Percentiles rank a stretch among this genome's conserved stretches.
Evolutionary conservation across 2,888 invertebrate genomes (phyloP).

Genomic region (Melanophora roralis): DNA sequence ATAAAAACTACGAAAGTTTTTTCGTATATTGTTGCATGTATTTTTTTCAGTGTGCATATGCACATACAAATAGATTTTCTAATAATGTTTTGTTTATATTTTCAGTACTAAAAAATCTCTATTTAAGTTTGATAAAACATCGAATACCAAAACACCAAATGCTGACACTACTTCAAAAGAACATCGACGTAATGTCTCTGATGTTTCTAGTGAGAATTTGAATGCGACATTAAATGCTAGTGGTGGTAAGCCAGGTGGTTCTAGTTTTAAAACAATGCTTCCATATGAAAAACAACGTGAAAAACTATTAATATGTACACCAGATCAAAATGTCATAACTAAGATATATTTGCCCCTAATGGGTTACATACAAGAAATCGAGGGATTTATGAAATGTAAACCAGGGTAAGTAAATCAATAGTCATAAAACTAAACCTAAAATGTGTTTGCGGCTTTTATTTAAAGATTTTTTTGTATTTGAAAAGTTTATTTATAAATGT

Average conservation of each 20-base stretch:
- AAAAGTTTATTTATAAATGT: no score
- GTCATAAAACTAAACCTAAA: no score
- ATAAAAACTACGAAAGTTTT: no score
- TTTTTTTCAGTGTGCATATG: not conserved
- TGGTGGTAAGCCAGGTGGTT: conserved; percentile 61
- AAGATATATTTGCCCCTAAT: conserved; percentile 89
- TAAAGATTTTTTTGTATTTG: no score
- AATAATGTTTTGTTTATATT: not conserved
- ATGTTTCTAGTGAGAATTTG: conserved; percentile 74
- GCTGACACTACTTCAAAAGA: conserved; percentile 67
- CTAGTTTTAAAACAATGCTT: conserved; percentile 54
- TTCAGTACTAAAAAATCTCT: conserved; percentile 80
- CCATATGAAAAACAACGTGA: conserved; percentile 75
- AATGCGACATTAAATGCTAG: conserved; percentile 59
- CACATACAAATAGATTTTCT: not conserved
- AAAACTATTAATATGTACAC: conserved; percentile 85
- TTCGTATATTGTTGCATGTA: no score
- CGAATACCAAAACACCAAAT: conserved; percentile 50
- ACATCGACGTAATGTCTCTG: conserved; percentile 76
- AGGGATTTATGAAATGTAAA: conserved; percentile 81
- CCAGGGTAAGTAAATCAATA: conserved; percentile 77
- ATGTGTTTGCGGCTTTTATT: no score
- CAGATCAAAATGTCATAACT: conserved; percentile 85
- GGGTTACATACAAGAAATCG: conserved; percentile 90
- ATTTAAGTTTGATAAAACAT: conserved; percentile 84